Evolutionary conservation across 2,113 vertebrate species (phyloP).

Genomic region (Phyllostomus discolor): DNA sequence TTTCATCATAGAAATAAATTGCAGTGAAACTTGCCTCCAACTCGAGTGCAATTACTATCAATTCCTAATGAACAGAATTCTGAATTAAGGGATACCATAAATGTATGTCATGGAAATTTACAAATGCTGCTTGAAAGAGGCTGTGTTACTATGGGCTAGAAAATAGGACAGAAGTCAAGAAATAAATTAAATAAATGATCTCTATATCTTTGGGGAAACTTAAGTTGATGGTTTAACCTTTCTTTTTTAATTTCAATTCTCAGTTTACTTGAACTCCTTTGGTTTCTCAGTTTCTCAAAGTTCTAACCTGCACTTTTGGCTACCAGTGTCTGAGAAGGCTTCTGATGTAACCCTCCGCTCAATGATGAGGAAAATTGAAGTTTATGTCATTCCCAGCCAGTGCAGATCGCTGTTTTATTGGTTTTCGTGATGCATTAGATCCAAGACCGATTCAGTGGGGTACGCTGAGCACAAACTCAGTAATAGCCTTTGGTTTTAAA

Average conservation of each 20-base stretch:
- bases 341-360: background rate
- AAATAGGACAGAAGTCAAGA: background rate
- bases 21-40: background rate
- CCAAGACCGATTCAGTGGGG: background rate
- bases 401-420: background rate
- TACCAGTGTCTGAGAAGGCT: background rate
- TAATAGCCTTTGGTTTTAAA: background rate
- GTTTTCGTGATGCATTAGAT: background rate
- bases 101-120: background rate
- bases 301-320: background rate
- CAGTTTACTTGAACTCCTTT: background rate
- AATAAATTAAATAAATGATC: background rate
- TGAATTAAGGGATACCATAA: background rate
- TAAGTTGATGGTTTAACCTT: background rate
- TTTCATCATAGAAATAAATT: background rate
- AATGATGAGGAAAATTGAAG: background rate
- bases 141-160: background rate
- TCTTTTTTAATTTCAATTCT: background rate
- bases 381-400: background rate
- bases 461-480: background rate
- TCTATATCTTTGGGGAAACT: background rate
- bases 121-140: background rate
- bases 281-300: background rate
- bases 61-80: background rate
- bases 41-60: background rate